A percentile compares a stretch with the other conserved stretches of the same genome.
These are phyloP conservation scores for Meda fulgida DNA, from an alignment of 2,797 vertebrate genomes.

Conservation along the genomic window DNA sequence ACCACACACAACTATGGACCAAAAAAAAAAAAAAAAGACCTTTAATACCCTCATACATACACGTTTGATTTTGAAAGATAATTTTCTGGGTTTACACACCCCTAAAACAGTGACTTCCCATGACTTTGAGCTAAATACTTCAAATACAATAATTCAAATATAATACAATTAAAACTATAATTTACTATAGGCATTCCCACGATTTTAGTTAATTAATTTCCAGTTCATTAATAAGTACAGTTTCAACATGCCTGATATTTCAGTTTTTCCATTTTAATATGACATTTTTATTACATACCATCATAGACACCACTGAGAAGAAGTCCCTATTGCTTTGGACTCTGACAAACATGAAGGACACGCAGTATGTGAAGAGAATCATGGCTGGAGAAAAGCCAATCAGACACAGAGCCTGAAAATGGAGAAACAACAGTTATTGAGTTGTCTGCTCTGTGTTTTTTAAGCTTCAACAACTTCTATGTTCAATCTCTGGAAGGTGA, in stretches of 20 bases:
- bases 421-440: not conserved
- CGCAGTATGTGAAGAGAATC: constrained; percentile 84
- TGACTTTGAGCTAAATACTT: not conserved
- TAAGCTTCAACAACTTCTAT: not conserved
- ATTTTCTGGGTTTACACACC: not conserved
- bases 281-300: constrained; percentile 70
- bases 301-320: constrained; percentile 85
- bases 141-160: not conserved
- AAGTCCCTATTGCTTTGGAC: constrained; percentile 85
- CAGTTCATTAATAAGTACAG: not conserved
- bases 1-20: constrained; percentile 77
- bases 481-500: not conserved
- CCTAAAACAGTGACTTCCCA: not conserved
- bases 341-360: constrained; percentile 84
- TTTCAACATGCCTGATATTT: constrained; percentile 14
- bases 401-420: constrained; percentile 71
- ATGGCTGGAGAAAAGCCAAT: constrained; percentile 83
- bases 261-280: not conserved
- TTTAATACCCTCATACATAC: not conserved
- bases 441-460: not conserved
- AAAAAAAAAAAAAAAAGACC: not conserved
- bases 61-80: not conserved
- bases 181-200: not conserved
- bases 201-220: not conserved
- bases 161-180: not conserved